phyloP scores from a whole-genome alignment of 2,113 vertebrate genomes.

The Phainopepla nitens region DNA sequence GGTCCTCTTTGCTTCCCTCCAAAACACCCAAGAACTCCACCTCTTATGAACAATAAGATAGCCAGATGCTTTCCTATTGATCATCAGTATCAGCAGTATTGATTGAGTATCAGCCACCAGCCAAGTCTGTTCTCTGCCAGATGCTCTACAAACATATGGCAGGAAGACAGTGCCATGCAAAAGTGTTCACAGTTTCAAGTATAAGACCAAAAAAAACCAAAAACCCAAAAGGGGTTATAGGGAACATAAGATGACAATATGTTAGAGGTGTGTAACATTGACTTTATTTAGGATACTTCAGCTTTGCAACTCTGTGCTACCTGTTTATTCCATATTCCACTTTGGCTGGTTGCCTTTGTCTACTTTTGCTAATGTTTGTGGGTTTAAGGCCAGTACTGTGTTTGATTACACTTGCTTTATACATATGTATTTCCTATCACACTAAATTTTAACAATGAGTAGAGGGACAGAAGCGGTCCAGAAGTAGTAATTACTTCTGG shows the following conservation, averaged over 20 bases:
- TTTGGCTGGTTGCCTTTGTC: not conserved
- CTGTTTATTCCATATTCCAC: not conserved
- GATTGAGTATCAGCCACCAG: fast-evolving
- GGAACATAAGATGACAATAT: not conserved
- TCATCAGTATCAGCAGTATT: too few species aligned
- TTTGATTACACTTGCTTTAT: not conserved
- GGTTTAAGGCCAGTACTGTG: not conserved
- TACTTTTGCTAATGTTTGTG: not conserved
- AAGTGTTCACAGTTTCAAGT: not conserved
- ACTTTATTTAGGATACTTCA: not conserved
- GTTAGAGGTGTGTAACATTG: not conserved
- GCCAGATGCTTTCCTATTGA: not conserved
- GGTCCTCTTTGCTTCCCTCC: not conserved
- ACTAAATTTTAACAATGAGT: not conserved
- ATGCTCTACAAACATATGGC: not conserved
- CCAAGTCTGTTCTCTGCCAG: not conserved
- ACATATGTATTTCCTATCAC: not conserved
- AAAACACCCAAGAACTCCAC: not conserved
- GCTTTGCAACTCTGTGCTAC: not conserved
- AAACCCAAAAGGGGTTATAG: not conserved
- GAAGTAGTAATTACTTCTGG: not conserved
- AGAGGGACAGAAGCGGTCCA: not conserved
- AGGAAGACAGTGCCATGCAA: not conserved
- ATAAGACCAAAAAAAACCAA: not conserved
- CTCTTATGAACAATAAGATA: not conserved